Evolutionary conservation across 2,888 invertebrate species (phyloP).

Genomic region (Syrista parreyssii): DNA sequence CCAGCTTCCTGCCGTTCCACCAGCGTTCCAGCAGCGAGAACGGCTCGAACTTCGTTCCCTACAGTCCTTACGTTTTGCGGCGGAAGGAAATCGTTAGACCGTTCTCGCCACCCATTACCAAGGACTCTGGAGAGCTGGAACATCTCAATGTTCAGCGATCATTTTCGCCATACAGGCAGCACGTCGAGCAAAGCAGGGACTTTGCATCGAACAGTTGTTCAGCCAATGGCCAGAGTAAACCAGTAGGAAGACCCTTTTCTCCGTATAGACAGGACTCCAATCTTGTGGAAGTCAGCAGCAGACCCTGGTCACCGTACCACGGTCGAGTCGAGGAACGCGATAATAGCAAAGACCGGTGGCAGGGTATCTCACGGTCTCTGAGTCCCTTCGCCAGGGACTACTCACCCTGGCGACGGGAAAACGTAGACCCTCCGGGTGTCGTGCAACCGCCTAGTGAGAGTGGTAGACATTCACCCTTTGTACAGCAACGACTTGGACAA

Average conservation of each 20-base stretch:
- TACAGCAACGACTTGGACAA: conserved; percentile 55
- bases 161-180: conserved; percentile 54
- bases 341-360: conserved; percentile 53
- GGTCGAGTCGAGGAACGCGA: conserved; percentile 49
- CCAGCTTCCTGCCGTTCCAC: conserved; percentile 47
- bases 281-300: conserved; percentile 37
- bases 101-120: conserved; percentile 51
- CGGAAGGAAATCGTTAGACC: conserved; percentile 54
- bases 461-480: conserved; percentile 55
- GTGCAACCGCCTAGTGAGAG: conserved; percentile 51
- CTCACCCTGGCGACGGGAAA: conserved; percentile 63
- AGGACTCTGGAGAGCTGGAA: conserved; percentile 38
- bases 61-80: conserved; percentile 60
- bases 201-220: conserved; percentile 27
- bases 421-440: conserved; percentile 63
- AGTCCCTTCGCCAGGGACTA: conserved; percentile 63
- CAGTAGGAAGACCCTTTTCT: conserved; percentile 36
- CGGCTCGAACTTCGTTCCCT: conserved; percentile 55
- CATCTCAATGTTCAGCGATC: conserved; percentile 46
- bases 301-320: conserved; percentile 54
- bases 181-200: conserved; percentile 36
- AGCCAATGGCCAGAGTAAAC: conserved; percentile 38
- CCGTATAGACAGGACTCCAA: conserved; percentile 47
- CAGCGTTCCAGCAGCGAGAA: conserved; percentile 58
- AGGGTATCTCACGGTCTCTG: conserved; percentile 51